A percentile compares a stretch with the other conserved stretches of the same genome.
These are phyloP conservation scores for Reinhardtius hippoglossoides DNA, from an alignment of 2,113 vertebrate genomes.

Conservation along the genomic window DNA sequence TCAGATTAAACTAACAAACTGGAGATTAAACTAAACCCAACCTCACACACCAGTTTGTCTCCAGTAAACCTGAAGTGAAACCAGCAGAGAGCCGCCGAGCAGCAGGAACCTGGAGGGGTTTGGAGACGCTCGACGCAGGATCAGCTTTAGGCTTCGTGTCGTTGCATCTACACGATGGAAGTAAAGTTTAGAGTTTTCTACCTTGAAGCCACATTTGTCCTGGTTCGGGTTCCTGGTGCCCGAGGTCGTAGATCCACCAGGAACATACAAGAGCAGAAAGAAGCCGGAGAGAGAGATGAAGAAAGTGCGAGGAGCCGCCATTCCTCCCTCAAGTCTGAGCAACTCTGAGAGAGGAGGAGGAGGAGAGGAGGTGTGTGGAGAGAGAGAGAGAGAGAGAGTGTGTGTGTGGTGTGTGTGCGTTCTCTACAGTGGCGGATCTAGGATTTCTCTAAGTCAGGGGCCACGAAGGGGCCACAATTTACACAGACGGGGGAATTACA, in stretches of 20 bases:
- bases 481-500: too few species aligned
- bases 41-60: rapidly evolving
- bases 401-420: not conserved
- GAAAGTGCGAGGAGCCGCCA: slow-evolving; percentile 68
- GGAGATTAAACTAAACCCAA: not conserved
- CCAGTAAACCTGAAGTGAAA: rapidly evolving
- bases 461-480: too few species aligned
- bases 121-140: not conserved
- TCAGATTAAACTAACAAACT: too few species aligned
- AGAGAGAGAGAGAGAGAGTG: too few species aligned
- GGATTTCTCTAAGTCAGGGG: too few species aligned
- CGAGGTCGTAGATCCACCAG: slow-evolving; percentile 34
- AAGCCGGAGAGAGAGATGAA: slow-evolving; percentile 53
- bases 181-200: slow-evolving; percentile 17
- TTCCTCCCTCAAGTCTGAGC: slow-evolving; percentile 66
- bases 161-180: not conserved
- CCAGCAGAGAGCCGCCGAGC: not conserved
- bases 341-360: slow-evolving; percentile 37
- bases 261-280: slow-evolving; percentile 16
- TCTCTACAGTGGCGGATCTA: too few species aligned
- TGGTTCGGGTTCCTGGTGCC: slow-evolving; percentile 48
- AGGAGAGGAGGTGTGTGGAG: slow-evolving; percentile 1
- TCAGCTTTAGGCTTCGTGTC: too few species aligned
- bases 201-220: slow-evolving; percentile 70
- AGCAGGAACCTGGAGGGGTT: not conserved